Evolutionary conservation across 2,888 invertebrate genomes (phyloP).

Genomic region (Netelia inedita): DNA sequence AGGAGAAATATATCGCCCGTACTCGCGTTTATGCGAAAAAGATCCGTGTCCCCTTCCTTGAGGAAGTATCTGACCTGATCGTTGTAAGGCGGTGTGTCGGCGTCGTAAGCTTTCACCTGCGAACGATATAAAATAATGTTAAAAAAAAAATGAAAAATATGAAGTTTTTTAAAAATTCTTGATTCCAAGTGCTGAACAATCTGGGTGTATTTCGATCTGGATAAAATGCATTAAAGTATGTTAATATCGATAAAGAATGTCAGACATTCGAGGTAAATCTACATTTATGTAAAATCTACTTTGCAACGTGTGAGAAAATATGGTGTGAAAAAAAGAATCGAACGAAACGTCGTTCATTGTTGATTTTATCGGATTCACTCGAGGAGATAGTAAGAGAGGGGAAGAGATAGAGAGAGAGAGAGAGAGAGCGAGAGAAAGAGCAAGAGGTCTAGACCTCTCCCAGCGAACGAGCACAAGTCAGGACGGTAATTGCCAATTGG

Average conservation of each 20-base stretch:
- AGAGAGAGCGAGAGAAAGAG: background rate
- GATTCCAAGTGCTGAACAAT: too few relatives aligned
- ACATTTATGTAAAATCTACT: too few relatives aligned
- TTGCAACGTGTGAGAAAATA: background rate
- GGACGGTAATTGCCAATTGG: conserved; percentile 45
- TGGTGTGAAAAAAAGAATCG: background rate
- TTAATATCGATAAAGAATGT: conserved; percentile 11
- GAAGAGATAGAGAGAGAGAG: background rate
- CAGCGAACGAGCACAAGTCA: conserved; percentile 5
- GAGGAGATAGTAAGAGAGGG: too few relatives aligned
- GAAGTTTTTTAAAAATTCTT: too few relatives aligned
- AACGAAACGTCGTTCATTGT: background rate
- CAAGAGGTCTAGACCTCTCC: background rate
- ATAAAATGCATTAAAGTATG: conserved; percentile 14
- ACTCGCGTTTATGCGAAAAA: conserved; percentile 96
- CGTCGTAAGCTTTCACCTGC: conserved; percentile 95
- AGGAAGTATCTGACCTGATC: conserved; percentile 96
- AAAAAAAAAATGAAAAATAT: background rate
- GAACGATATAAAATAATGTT: conserved; percentile 25
- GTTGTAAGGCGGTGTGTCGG: conserved; percentile 96
- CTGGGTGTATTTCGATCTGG: too few relatives aligned
- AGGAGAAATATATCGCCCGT: conserved; percentile 96
- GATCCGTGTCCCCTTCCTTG: conserved; percentile 96
- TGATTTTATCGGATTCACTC: conserved; percentile 2
- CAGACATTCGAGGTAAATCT: conserved; percentile 1